phyloP scores from a whole-genome alignment of 2,113 vertebrate genomes.

The Conger conger region DNA sequence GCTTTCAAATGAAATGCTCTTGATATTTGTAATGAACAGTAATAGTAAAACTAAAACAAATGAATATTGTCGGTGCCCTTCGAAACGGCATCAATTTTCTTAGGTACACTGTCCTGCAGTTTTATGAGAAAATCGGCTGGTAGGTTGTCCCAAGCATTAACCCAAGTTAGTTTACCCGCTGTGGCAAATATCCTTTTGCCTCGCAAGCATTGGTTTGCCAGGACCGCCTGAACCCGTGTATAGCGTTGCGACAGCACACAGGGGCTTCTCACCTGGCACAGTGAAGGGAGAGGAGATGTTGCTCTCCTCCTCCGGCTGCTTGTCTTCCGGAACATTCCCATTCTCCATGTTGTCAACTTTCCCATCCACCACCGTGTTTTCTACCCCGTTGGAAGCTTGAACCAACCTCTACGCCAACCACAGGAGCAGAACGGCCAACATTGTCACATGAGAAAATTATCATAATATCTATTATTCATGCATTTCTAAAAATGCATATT shows the following conservation, averaged over 20 bases:
- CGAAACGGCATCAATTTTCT: too few species aligned
- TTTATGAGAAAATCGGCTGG: too few species aligned
- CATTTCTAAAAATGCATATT: too few species aligned
- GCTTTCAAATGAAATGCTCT: too few species aligned
- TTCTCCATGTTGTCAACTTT: conserved; percentile 76
- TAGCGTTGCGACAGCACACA: background rate
- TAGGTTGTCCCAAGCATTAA: too few species aligned
- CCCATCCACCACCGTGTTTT: conserved; percentile 68
- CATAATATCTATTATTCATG: background rate
- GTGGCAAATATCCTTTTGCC: too few species aligned
- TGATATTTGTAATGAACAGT: too few species aligned
- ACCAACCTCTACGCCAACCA: conserved; percentile 68
- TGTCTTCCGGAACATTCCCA: conserved; percentile 71
- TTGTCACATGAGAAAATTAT: background rate
- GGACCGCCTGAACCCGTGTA: background rate
- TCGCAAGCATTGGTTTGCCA: too few species aligned
- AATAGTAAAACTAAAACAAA: too few species aligned
- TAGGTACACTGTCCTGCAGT: too few species aligned
- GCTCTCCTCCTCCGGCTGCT: conserved; percentile 62
- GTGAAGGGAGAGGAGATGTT: conserved; percentile 73
- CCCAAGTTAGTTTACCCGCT: too few species aligned
- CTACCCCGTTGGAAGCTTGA: conserved; percentile 68
- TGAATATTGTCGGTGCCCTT: too few species aligned
- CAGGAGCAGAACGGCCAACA: background rate
- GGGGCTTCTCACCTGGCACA: conserved; percentile 68